Base-by-base conservation (phyloP, 2,113 vertebrate genomes). In the Daboia siamensis region DNA sequence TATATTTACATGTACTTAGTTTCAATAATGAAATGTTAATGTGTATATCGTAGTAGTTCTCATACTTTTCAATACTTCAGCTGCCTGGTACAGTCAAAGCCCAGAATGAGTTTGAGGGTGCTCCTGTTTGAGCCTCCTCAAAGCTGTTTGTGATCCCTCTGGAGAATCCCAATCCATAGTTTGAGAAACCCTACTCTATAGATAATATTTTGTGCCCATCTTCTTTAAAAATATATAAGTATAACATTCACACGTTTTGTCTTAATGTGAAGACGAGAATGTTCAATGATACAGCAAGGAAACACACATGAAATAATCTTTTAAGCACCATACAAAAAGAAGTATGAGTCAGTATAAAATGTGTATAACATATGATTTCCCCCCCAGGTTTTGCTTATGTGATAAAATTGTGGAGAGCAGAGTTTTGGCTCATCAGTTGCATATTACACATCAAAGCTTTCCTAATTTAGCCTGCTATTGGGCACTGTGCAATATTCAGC, bases 391-490 rank as follows among this genome's bases (percentile, higher is more conserved):
- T 89, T 88, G 61, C 20, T 89, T 92, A 51, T 48, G 51, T 80
- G 86, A 69, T 54, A 74, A 87, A 92, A 86, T 84, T 89, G 54
- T 92, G 87, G 44, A 85, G 52, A 26, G 10, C 87, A 89, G 23
- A 91, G 29, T 48, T 89, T 89, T 89, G 69, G 55, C 6, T 85
- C 54, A 91, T 51, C 44, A 57, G 54, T 55, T 46, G 12, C 80
- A 56, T 88, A 55, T 74, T 89, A 39, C 48, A 33, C 52, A 48
- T 74, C 64, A 92, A 59, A 84, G 29, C 24, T 89, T 64, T 89
- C 69, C 21, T 20, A 20, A 33, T 24, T n/a, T 92, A 84, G 29
- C 20, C 44, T 85, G 20, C 74, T 92, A 17, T 80, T n/a, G 51
- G 39, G 69, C 57, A 85, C 55, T 59, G 52, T 89, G 74, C 55